Evolutionary conservation across 2,113 vertebrate species (phyloP).

Genomic region (Accipiter virgatus): DNA sequence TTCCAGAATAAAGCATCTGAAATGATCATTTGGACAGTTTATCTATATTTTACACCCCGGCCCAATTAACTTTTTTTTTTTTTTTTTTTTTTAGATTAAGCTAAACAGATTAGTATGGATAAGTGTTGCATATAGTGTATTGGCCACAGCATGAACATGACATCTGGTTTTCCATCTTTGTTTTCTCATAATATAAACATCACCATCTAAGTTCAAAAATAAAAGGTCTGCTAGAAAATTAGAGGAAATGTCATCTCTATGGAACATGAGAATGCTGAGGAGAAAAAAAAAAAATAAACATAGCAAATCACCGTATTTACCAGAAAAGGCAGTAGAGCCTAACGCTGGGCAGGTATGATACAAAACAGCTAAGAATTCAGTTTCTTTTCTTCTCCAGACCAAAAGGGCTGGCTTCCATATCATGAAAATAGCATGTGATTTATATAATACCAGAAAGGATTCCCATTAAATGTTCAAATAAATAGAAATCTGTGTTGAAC

Average conservation of each 20-base stretch:
- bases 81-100: not conserved
- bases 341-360: not conserved
- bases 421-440: not conserved
- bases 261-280: rapidly evolving
- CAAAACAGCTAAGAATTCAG: not conserved
- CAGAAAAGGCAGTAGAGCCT: not conserved
- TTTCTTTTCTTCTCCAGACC: not conserved
- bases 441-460: not conserved
- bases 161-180: not conserved
- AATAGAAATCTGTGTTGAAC: not conserved
- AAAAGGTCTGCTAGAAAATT: not conserved
- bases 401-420: not conserved
- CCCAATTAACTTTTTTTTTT: not conserved
- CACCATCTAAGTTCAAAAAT: not conserved
- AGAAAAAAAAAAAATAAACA: not conserved
- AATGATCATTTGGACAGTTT: not conserved
- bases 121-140: not conserved
- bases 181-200: not conserved
- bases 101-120: not conserved
- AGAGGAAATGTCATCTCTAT: not conserved
- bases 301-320: not conserved
- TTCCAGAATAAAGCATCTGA: not conserved
- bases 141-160: not conserved
- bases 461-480: not conserved
- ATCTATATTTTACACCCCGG: not conserved